Percentiles rank a stretch among this genome's conserved stretches.
Evolutionary conservation across 1,140 invertebrate genomes (phyloP).

Genomic region (Sarcophaga peregrina): DNA sequence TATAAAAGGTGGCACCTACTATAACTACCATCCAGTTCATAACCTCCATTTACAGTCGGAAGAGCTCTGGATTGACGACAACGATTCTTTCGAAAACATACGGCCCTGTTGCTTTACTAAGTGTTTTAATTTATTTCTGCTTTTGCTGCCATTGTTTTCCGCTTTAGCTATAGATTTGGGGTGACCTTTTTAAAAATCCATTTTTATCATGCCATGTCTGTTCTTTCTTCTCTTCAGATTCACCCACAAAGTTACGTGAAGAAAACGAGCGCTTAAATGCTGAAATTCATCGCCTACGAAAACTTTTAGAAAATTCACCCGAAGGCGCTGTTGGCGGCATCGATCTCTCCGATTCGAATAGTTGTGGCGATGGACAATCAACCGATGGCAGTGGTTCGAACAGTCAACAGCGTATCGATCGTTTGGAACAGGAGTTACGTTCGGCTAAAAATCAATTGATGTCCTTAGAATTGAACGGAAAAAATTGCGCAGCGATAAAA

Average conservation of each 20-base stretch:
- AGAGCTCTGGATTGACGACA: too few relatives aligned
- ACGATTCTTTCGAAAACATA: too few relatives aligned
- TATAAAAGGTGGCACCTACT: too few relatives aligned
- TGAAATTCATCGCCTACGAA: constrained; percentile 73
- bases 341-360: constrained; percentile 54
- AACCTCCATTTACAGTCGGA: too few relatives aligned
- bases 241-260: constrained; percentile 69
- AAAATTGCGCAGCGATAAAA: constrained; percentile 91
- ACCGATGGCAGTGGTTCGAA: constrained; percentile 51
- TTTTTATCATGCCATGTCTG: neutral
- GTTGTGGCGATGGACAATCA: constrained; percentile 45
- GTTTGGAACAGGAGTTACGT: constrained; percentile 72
- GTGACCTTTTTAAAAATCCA: too few relatives aligned
- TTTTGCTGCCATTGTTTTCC: too few relatives aligned
- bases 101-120: too few relatives aligned
- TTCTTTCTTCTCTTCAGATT: constrained; percentile 49
- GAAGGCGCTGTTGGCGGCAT: constrained; percentile 63
- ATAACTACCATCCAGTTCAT: too few relatives aligned
- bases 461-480: constrained; percentile 90
- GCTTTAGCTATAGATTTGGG: too few relatives aligned
- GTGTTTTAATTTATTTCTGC: too few relatives aligned
- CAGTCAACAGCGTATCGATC: constrained; percentile 58
- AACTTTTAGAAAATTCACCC: constrained; percentile 68
- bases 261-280: constrained; percentile 77
- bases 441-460: constrained; percentile 70